A percentile compares a stretch with the other conserved stretches of the same genome.
Evolutionary conservation across 2,113 vertebrate species (phyloP).

Genomic region (Atherinomorus stipes): DNA sequence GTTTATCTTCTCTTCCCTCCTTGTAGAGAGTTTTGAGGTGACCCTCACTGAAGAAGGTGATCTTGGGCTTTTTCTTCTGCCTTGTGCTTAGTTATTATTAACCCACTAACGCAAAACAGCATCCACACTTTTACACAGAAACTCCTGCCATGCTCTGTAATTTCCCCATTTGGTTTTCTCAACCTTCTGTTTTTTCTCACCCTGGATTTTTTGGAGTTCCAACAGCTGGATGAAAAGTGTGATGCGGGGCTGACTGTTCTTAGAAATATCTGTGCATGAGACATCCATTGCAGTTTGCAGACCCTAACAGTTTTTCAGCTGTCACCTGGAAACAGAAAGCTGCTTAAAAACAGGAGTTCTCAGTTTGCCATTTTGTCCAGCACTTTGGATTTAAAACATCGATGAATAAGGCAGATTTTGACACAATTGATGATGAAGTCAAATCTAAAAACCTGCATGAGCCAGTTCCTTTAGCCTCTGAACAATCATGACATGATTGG

Average conservation of each 20-base stretch:
- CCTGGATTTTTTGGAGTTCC: conserved; percentile 65
- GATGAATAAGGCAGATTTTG: conserved; percentile 1
- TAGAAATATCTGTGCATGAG: conserved; percentile 99
- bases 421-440: not conserved
- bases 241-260: conserved; percentile 82
- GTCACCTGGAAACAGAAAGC: conserved; percentile 63
- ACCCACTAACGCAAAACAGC: conserved; percentile 95
- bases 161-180: conserved; percentile 85
- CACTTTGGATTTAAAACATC: conserved; percentile 5
- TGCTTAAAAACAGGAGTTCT: conserved; percentile 62
- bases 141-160: conserved; percentile 88
- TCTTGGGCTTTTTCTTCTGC: conserved; percentile 95
- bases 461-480: not conserved
- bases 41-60: conserved; percentile 99
- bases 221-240: conserved; percentile 89
- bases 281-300: conserved; percentile 93
- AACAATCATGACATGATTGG: conserved; percentile 9
- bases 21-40: conserved; percentile 99
- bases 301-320: conserved; percentile 83
- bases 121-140: conserved; percentile 92
- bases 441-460: conserved; percentile 20
- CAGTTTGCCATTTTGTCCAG: conserved; percentile 35
- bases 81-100: conserved; percentile 88
- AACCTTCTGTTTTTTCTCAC: conserved; percentile 69
- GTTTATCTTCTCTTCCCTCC: conserved; percentile 97